Base-by-base conservation (phyloP, 2,888 invertebrate species). In the Spialia ferax region DNA sequence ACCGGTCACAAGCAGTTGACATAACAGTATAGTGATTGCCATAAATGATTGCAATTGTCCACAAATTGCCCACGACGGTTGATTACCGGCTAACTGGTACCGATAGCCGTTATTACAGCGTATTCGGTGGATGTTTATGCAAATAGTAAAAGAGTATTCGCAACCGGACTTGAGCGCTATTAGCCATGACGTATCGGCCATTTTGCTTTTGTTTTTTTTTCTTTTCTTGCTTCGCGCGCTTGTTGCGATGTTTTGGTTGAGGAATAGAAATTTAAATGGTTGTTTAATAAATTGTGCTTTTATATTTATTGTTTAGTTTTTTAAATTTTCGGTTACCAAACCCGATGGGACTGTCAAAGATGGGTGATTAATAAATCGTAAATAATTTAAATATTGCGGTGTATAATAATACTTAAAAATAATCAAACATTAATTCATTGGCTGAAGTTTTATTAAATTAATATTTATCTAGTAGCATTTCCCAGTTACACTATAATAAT, bases 41-140 rank as follows among this genome's bases (percentile, higher is more conserved):
- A 70, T 77, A 83, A 86, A 85, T 82, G 76, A 79, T 76, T 72
- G 77, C 81, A 83, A 85, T 87, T 87, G 83, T 75, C 76, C 73
- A 71, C 78, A 86, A 86, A 65, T 59, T 65, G 57, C 64, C 38
- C 57, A 59, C 63, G 54, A 22, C 18, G 55, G 23, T 48, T 65
- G 35, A 65, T 65, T 65, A 18, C 64, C 13, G 32, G 73, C 48
- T 71, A 70, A 76, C 69, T 71, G 72, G 74, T 29, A 15, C 68
- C 68, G 75, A 79, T 78, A 76, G 75, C 69, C 70, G 69, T 67
- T 65, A 72, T 73, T 73, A 69, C 56, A 38, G 48, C 62, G 57
- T 67, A 73, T 71, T 72, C 74, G 70, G 71, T 74, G 70, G 54
- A 68, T 72, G 57, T 73, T 74, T 72, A 74, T 74, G 74, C 50